Evolutionary conservation across 2,888 invertebrate genomes (phyloP).

Genomic region (Lycaena phlaeas): DNA sequence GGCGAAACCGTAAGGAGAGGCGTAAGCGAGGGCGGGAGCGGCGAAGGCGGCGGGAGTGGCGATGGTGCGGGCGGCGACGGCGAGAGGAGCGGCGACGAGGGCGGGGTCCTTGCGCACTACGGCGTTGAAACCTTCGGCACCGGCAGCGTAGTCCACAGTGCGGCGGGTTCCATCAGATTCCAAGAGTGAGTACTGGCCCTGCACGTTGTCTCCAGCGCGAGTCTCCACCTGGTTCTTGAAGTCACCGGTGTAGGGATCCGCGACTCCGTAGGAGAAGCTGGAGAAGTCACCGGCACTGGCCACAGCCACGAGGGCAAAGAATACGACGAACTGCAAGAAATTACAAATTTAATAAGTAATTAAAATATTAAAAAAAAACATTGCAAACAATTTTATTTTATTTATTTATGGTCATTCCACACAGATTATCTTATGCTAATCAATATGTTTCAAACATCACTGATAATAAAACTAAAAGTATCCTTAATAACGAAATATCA

Average conservation of each 20-base stretch:
- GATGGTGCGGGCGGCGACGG: constrained; percentile 29
- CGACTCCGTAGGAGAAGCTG: constrained; percentile 62
- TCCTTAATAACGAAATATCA: no score
- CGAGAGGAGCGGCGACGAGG: no score
- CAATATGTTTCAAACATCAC: no score
- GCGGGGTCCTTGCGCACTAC: constrained; percentile 68
- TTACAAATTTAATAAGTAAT: no score
- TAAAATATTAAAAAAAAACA: no score
- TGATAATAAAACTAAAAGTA: no score
- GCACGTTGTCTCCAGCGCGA: constrained; percentile 76
- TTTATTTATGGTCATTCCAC: no score
- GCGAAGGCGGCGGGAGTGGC: constrained; percentile 26
- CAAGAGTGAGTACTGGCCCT: constrained; percentile 66
- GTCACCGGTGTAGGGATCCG: constrained; percentile 64
- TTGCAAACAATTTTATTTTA: no score
- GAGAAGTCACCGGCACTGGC: constrained; percentile 37
- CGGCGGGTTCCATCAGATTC: constrained; percentile 76
- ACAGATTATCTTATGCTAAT: no score
- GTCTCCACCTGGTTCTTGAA: constrained; percentile 75
- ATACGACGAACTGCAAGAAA: constrained; percentile 50
- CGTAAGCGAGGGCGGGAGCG: constrained; percentile 19
- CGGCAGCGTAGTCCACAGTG: constrained; percentile 75
- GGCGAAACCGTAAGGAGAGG: constrained; percentile 22
- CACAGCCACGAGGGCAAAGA: constrained; percentile 48
- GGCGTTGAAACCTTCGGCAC: constrained; percentile 70